Evolutionary conservation across 1,140 invertebrate species (phyloP).

Genomic region (Theocolax elegans): DNA sequence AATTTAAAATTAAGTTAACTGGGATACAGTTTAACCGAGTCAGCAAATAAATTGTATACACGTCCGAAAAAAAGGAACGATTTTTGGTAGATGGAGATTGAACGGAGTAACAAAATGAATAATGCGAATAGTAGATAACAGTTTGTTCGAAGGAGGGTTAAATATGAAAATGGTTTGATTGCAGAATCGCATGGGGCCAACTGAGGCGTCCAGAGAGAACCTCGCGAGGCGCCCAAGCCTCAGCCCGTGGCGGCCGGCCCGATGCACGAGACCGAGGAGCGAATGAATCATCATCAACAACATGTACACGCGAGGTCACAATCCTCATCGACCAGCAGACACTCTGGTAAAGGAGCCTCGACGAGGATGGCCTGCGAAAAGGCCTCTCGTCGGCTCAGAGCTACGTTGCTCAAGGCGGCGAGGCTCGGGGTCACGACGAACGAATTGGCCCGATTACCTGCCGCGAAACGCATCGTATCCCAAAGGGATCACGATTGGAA

Average conservation of each 20-base stretch:
- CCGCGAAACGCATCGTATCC: slow-evolving; percentile 59
- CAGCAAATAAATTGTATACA: too few relatives aligned
- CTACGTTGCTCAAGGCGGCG: slow-evolving; percentile 60
- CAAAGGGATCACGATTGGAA: slow-evolving; percentile 64
- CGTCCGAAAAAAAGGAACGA: too few relatives aligned
- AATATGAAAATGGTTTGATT: too few relatives aligned
- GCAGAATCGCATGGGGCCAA: slow-evolving; percentile 29
- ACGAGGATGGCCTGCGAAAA: slow-evolving; percentile 64
- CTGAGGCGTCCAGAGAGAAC: not conserved
- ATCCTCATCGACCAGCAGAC: not conserved
- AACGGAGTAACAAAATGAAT: not conserved
- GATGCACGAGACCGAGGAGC: slow-evolving; percentile 29
- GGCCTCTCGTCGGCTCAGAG: slow-evolving; percentile 57
- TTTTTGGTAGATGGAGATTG: not conserved
- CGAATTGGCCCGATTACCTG: slow-evolving; percentile 58
- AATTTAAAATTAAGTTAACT: too few relatives aligned
- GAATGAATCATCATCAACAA: slow-evolving; percentile 21
- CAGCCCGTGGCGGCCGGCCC: not conserved
- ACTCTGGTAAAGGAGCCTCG: not conserved
- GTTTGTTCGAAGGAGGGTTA: too few relatives aligned
- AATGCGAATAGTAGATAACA: not conserved
- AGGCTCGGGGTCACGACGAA: slow-evolving; percentile 55
- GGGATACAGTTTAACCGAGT: too few relatives aligned
- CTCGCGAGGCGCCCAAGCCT: not conserved
- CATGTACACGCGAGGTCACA: slow-evolving; percentile 8